Evolutionary conservation across 2,888 invertebrate species (phyloP).

Genomic region (Cactoblastis cactorum): DNA sequence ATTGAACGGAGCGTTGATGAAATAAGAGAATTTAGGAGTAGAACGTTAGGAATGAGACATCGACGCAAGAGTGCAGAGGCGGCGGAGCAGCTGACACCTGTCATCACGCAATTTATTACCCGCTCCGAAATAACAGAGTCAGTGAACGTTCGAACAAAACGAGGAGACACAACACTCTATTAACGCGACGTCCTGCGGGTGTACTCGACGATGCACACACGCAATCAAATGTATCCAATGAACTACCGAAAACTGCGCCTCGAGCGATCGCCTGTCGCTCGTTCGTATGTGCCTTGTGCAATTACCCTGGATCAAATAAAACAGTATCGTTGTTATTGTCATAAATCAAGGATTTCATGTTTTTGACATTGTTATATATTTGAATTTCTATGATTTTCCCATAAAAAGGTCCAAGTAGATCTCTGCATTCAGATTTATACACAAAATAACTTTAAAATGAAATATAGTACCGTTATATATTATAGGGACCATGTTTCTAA

Average conservation of each 20-base stretch:
- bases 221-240: conserved; percentile 56
- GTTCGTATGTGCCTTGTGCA: not conserved
- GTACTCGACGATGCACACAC: conserved; percentile 51
- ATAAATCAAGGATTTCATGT: too few relatives aligned
- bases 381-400: too few relatives aligned
- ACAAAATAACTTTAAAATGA: too few relatives aligned
- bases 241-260: not conserved
- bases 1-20: conserved; percentile 77
- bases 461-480: too few relatives aligned
- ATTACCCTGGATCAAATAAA: not conserved
- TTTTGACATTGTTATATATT: too few relatives aligned
- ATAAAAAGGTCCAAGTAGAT: too few relatives aligned
- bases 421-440: too few relatives aligned
- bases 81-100: conserved; percentile 78
- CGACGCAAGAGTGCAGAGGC: conserved; percentile 79
- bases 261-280: not conserved
- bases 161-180: conserved; percentile 74
- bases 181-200: conserved; percentile 67
- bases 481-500: too few relatives aligned
- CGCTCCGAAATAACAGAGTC: conserved; percentile 77
- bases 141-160: conserved; percentile 75
- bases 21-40: conserved; percentile 77
- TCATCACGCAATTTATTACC: conserved; percentile 78
- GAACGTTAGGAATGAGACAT: conserved; percentile 78
- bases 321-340: not conserved